phyloP scores from a whole-genome alignment of 2,113 vertebrate species.

The Calyptommatus sinebrachiatus region DNA sequence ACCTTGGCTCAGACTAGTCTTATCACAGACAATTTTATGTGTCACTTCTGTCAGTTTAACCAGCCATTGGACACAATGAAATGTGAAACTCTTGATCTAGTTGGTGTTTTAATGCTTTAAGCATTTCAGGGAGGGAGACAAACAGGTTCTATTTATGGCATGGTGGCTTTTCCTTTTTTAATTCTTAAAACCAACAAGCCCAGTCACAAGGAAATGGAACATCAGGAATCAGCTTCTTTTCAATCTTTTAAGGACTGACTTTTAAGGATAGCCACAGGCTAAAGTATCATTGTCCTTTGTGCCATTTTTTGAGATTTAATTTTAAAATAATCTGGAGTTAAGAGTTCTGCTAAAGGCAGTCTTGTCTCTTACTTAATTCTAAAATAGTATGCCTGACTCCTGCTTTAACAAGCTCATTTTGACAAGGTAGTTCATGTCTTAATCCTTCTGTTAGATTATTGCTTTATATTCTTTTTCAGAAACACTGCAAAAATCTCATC shows the following conservation, averaged over 20 bases:
- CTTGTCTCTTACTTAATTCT: background rate
- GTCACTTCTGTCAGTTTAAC: conserved; percentile 20
- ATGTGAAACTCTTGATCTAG: conserved; percentile 21
- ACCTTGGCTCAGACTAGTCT: conserved; percentile 11
- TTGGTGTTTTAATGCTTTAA: conserved; percentile 9
- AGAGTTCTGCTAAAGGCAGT: background rate
- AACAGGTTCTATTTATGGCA: background rate
- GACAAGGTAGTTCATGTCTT: background rate
- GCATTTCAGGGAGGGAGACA: background rate
- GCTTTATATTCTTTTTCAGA: background rate
- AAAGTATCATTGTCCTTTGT: background rate
- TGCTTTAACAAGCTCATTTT: background rate
- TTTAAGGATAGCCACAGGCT: background rate
- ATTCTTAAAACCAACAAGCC: background rate
- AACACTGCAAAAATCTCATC: background rate
- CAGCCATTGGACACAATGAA: conserved; percentile 17
- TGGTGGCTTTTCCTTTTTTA: conserved; percentile 8
- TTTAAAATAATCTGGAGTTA: background rate
- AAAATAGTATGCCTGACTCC: background rate
- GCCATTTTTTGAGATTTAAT: background rate
- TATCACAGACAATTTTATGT: conserved; percentile 18
- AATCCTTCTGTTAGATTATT: background rate
- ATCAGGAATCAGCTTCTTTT: background rate
- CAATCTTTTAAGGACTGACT: background rate
- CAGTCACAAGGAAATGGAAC: background rate